Conservation (phyloP, 35 echinoderm and acorn worm genomes). For the Nesometra sesokonis region DNA sequence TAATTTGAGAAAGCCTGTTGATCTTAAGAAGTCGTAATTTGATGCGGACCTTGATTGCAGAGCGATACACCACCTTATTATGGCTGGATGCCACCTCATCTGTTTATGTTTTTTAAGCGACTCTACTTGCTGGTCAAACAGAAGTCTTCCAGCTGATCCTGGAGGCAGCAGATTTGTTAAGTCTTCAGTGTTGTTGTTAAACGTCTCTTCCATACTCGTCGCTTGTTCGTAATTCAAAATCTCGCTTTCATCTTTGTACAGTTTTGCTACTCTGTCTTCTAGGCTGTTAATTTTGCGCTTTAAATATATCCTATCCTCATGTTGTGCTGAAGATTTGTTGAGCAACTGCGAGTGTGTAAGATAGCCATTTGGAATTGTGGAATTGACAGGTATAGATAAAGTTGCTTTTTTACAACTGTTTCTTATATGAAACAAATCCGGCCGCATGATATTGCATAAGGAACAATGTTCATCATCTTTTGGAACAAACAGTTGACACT, state of each 20-base stretch:
- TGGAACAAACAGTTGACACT: not conserved
- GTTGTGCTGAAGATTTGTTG: not conserved
- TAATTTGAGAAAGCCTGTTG: not conserved
- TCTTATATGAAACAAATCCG: not conserved
- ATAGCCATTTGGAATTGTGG: not conserved
- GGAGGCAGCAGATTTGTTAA: not conserved
- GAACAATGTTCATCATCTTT: not conserved
- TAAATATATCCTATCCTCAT: not conserved
- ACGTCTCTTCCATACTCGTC: not conserved
- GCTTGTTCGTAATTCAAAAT: not conserved
- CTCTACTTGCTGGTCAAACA: not conserved
- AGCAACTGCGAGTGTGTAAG: not conserved
- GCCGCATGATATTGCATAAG: not conserved
- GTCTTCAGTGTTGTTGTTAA: not conserved
- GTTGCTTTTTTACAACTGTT: not conserved
- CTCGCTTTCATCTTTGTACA: not conserved
- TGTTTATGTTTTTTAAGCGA: not conserved
- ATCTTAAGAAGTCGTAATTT: not conserved
- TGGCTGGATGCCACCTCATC: not conserved
- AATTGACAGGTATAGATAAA: not conserved
- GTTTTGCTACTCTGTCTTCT: not conserved
- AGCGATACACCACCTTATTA: not conserved
- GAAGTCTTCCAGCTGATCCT: not conserved
- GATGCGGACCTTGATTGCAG: not conserved
- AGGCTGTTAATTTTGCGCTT: not conserved